These are phyloP conservation scores for Styela plicata DNA, from an alignment of 23 tunicate species.

Conservation along the genomic window DNA sequence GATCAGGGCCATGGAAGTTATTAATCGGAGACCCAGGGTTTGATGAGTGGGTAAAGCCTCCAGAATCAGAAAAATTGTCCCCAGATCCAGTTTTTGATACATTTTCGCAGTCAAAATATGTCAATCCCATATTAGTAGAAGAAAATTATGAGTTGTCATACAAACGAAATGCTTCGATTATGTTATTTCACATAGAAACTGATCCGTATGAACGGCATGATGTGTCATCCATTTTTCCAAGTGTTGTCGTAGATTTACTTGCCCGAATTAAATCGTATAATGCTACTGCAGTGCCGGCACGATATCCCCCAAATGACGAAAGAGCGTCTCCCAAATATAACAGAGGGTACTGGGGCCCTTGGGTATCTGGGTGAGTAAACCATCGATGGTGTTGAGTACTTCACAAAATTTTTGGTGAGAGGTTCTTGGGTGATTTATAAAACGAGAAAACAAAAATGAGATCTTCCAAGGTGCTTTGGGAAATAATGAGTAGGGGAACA, in stretches of 20 bases:
- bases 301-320: constrained; percentile 60
- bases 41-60: constrained; percentile 70
- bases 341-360: constrained; percentile 90
- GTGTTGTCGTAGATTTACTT: constrained; percentile 48
- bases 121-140: background rate
- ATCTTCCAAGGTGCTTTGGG: too few relatives aligned
- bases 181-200: constrained; percentile 56
- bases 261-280: constrained; percentile 41
- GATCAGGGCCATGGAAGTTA: constrained; percentile 73
- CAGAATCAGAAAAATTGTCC: constrained; percentile 1
- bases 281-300: constrained; percentile 67
- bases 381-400: too few relatives aligned
- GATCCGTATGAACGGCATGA: constrained; percentile 81
- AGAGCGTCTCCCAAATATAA: constrained; percentile 57
- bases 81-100: constrained; percentile 23
- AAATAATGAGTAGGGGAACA: too few relatives aligned
- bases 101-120: constrained; percentile 47
- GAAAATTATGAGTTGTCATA: background rate
- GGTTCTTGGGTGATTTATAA: too few relatives aligned
- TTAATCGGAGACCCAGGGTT: constrained; percentile 62
- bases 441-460: too few relatives aligned
- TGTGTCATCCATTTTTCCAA: constrained; percentile 61
- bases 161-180: constrained; percentile 17
- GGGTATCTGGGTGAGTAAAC: constrained; percentile 46
- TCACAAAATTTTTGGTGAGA: too few relatives aligned